Evolutionary conservation across 2,113 vertebrate species (phyloP).

Genomic region (Phoenicopterus ruber): DNA sequence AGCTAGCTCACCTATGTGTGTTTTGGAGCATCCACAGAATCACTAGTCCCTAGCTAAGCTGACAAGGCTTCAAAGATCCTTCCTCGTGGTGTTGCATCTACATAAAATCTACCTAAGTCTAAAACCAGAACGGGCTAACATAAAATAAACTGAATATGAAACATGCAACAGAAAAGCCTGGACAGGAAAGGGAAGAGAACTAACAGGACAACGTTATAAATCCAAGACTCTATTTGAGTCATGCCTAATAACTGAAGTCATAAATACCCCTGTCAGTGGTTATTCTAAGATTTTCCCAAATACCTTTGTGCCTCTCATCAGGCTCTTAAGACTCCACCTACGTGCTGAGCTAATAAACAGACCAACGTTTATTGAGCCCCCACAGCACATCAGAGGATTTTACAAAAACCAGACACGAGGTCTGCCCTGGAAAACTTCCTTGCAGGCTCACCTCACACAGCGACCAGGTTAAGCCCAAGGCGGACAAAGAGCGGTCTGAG

Average conservation of each 20-base stretch:
- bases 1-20: background rate
- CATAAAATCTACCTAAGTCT: background rate
- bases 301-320: background rate
- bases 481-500: background rate
- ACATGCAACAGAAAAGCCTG: background rate
- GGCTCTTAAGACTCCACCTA: background rate
- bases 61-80: background rate
- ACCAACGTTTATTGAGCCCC: background rate
- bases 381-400: background rate
- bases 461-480: background rate
- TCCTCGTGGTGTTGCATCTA: background rate
- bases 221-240: background rate
- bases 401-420: background rate
- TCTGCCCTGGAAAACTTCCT: background rate
- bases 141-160: background rate
- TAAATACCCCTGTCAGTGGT: background rate
- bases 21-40: background rate
- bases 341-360: background rate
- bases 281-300: background rate
- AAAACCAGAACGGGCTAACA: background rate
- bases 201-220: background rate
- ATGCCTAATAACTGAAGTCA: background rate
- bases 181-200: background rate
- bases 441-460: background rate
- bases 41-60: background rate